A percentile compares a stretch with the other conserved stretches of the same genome.
These are phyloP conservation scores for Proterorhinus semilunaris DNA, from an alignment of 2,113 vertebrate genomes.

Conservation along the genomic window DNA sequence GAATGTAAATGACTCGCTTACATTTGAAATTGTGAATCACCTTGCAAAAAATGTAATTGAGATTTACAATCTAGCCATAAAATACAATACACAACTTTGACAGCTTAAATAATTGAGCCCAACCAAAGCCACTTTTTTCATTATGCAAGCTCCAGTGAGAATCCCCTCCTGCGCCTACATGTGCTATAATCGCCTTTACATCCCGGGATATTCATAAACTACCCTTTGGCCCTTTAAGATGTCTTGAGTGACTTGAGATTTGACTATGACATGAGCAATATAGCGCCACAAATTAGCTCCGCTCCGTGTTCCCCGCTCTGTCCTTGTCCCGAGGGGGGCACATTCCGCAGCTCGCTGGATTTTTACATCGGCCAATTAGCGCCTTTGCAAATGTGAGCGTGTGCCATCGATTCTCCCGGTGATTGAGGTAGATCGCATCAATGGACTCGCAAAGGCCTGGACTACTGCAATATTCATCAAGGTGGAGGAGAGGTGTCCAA, in stretches of 20 bases:
- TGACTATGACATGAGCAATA: conserved; percentile 30
- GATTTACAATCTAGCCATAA: too few species aligned
- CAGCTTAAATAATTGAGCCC: too few species aligned
- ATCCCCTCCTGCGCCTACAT: conserved; percentile 8
- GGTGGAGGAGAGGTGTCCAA: conserved; percentile 47
- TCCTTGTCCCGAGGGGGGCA: conserved; percentile 36
- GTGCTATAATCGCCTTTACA: conserved; percentile 27
- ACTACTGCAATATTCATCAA: conserved; percentile 74
- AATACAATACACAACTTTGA: too few species aligned
- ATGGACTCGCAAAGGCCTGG: conserved; percentile 35
- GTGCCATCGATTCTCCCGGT: conserved; percentile 63
- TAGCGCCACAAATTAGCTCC: conserved; percentile 47
- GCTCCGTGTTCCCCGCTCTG: conserved; percentile 15
- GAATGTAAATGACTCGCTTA: too few species aligned
- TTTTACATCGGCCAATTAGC: conserved; percentile 68
- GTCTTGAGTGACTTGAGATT: conserved; percentile 41
- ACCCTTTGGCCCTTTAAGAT: conserved; percentile 30
- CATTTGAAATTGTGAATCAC: too few species aligned
- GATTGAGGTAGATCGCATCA: conserved; percentile 63
- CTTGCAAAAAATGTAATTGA: too few species aligned
- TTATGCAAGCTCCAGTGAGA: background rate
- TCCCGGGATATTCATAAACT: conserved; percentile 39
- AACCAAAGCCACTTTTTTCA: background rate
- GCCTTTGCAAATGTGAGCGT: conserved; percentile 60
- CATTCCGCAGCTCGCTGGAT: conserved; percentile 59